Percentiles rank a stretch among this genome's conserved stretches.
phyloP scores from a whole-genome alignment of 2,113 vertebrate genomes.

The Proterorhinus semilunaris region DNA sequence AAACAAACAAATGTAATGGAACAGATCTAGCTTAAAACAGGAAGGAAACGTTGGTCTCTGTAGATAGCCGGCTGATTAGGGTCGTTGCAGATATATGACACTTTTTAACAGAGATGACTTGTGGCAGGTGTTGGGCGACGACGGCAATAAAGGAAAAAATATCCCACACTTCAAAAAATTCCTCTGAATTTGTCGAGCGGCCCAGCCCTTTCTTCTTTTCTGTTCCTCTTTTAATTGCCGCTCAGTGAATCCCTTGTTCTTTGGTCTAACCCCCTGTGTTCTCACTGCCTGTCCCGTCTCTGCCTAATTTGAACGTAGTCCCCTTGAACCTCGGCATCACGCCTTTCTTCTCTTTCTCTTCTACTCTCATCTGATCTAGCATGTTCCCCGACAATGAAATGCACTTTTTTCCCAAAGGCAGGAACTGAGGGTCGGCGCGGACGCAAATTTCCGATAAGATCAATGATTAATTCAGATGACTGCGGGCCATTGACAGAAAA shows the following conservation, averaged over 20 bases:
- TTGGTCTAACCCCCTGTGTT: constrained; percentile 65
- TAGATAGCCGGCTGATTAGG: constrained; percentile 38
- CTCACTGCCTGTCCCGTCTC: constrained; percentile 55
- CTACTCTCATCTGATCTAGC: constrained; percentile 37
- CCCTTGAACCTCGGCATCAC: constrained; percentile 34
- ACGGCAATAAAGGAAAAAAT: constrained; percentile 56
- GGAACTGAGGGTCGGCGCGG: constrained; percentile 46
- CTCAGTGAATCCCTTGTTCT: constrained; percentile 65
- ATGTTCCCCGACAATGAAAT: constrained; percentile 35
- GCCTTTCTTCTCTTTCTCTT: constrained; percentile 2
- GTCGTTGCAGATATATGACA: constrained; percentile 35
- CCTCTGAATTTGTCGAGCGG: constrained; percentile 56
- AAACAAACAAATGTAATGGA: too few relatives aligned
- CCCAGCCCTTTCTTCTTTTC: constrained; percentile 57
- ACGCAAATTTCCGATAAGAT: constrained; percentile 77
- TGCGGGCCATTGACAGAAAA: constrained; percentile 79
- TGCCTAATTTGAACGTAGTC: constrained; percentile 57
- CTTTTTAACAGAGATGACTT: constrained; percentile 54
- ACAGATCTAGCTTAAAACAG: constrained; percentile 14
- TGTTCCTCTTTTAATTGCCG: constrained; percentile 69
- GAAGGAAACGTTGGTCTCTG: constrained; percentile 20
- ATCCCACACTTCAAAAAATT: constrained; percentile 66
- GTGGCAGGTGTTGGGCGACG: constrained; percentile 65
- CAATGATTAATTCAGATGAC: constrained; percentile 83
- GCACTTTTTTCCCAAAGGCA: constrained; percentile 33